Evolutionary conservation across 2,113 vertebrate genomes (phyloP), one percentile per base, ranked within the genome.

Genomic region (Neofelis nebulosa): DNA sequence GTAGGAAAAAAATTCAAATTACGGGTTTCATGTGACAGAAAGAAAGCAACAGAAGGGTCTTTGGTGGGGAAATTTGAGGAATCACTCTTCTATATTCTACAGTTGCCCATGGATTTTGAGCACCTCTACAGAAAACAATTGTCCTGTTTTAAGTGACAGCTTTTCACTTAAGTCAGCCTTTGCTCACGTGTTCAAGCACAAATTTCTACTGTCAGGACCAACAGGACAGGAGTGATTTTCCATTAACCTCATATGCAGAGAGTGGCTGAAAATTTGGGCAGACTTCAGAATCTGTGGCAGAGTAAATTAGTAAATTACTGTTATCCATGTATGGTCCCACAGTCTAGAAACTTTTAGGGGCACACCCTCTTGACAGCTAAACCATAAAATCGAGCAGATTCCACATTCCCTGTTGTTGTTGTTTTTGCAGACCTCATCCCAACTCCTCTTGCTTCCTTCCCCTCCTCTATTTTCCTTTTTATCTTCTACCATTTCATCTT

Each of bases 61-160:
- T 66, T 33, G 18, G 8, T 41, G 4, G 19, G 63, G 2, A 82
- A 31, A 88, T 3, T 61, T 73, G n/a, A 5, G 1, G 31, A 81
- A 66, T 38, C 33, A 84, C 1, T 0, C 55, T 27, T 0, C 7
- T 63, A 2, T 16, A 0, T 52, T 86, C 29, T 69, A 2, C 2
- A n/a, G 1, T 50, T 63, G 16, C 4, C 16, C 13, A 15, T 11
- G 29, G 41, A 69, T 5, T 73, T 36, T 76, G 57, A 76, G 18
- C 15, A 71, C 1, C 29, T 88, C 41, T 73, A 15, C 4, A 91
- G 48, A 94, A 25, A 84, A 4, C 31, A 21, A 1, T 4, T n/a
- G 4, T 27, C 12, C 45, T 18, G 1, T 45, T 45, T 45, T 45
- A 45, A 45, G 45, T 45, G 12, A 23, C 45, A 31, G 45, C 12